phyloP scores from a whole-genome alignment of 2,797 vertebrate genomes.

The Poecilia wingei region DNA sequence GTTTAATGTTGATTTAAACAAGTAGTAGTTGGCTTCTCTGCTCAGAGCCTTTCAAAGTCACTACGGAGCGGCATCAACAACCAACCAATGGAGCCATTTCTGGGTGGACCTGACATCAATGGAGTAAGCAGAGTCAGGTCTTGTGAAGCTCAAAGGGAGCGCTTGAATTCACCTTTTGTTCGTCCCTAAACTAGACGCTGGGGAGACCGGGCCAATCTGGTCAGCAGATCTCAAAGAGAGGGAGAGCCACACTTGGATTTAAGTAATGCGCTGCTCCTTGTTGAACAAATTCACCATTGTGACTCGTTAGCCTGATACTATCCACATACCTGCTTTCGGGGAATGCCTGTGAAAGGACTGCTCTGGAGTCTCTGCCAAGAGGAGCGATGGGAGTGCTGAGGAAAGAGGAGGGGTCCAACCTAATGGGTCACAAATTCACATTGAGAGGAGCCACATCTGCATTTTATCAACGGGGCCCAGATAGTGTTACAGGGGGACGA shows the following conservation, averaged over 20 bases:
- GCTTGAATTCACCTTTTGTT: slow-evolving; percentile 81
- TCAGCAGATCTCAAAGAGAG: slow-evolving; percentile 74
- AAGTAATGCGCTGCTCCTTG: slow-evolving; percentile 77
- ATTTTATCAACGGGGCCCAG: slow-evolving; percentile 97
- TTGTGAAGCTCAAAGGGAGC: slow-evolving; percentile 75
- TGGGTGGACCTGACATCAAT: slow-evolving; percentile 67
- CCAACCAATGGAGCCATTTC: slow-evolving; percentile 61
- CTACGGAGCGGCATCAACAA: slow-evolving; percentile 8
- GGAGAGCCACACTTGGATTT: slow-evolving; percentile 76
- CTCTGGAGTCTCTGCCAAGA: slow-evolving; percentile 69
- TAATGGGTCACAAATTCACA: slow-evolving; percentile 92
- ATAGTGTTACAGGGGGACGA: slow-evolving; percentile 95
- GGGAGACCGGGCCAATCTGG: slow-evolving; percentile 75
- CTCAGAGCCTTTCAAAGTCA: slow-evolving; percentile 10
- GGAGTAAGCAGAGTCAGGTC: slow-evolving; percentile 60
- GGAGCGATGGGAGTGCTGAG: slow-evolving; percentile 68
- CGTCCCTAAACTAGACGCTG: slow-evolving; percentile 74
- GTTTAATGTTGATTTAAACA: slow-evolving; percentile 5
- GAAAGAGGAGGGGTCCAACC: slow-evolving; percentile 71
- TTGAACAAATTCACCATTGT: slow-evolving; percentile 83
- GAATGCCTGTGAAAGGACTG: slow-evolving; percentile 74
- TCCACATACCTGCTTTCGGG: slow-evolving; percentile 81
- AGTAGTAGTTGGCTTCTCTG: not conserved
- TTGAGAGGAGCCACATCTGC: slow-evolving; percentile 94
- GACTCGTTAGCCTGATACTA: slow-evolving; percentile 78